Conservation (phyloP, 2,797 vertebrate species). For the Poliocrania exsul region DNA sequence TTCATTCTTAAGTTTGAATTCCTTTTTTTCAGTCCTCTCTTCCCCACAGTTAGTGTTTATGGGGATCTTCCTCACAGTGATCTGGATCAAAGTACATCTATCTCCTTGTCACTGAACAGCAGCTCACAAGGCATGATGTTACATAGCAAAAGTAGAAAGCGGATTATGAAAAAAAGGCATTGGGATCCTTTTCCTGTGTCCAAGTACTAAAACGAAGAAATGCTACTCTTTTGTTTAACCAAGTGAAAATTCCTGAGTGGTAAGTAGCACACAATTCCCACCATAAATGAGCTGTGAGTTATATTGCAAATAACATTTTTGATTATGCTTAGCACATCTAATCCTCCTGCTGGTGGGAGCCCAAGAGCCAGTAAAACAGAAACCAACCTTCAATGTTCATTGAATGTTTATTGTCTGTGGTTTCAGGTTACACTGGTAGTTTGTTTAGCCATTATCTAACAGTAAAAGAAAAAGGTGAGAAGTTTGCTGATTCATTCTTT, state of each 20-base stretch:
- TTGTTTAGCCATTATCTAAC: neutral
- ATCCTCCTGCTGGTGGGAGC: neutral
- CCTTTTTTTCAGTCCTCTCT: neutral
- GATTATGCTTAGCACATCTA: neutral
- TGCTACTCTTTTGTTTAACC: neutral
- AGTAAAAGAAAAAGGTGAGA: neutral
- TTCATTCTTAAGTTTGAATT: neutral
- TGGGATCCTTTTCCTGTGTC: neutral
- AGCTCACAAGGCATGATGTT: neutral
- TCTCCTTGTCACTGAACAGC: neutral
- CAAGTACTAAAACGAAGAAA: neutral
- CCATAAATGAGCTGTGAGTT: neutral
- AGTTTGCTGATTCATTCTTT: neutral
- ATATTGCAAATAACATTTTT: neutral
- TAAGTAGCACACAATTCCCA: neutral
- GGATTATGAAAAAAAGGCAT: neutral
- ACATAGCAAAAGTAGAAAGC: neutral
- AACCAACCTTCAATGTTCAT: neutral
- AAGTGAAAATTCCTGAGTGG: neutral
- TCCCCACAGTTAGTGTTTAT: accelerated
- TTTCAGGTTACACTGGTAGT: neutral
- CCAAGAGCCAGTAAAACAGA: neutral
- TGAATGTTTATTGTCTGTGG: neutral
- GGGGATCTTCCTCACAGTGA: neutral
- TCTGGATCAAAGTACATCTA: neutral